Percentiles rank a stretch among this genome's conserved stretches.
Conservation (phyloP, 2,113 vertebrate species). For the Phrynosoma blainvillii region DNA sequence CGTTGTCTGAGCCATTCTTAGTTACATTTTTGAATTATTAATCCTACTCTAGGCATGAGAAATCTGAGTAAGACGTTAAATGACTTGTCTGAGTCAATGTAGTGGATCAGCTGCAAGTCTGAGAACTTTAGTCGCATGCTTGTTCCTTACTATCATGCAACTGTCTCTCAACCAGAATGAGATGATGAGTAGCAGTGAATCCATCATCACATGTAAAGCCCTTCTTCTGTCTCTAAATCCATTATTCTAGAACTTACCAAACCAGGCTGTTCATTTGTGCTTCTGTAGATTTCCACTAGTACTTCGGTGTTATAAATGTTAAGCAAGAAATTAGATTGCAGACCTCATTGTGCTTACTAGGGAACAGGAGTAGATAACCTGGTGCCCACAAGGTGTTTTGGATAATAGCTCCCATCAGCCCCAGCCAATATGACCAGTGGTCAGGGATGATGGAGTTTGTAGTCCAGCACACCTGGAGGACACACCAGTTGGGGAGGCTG, state of each 20-base stretch:
- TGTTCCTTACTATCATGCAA: not conserved
- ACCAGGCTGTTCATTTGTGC: not conserved
- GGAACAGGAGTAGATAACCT: not conserved
- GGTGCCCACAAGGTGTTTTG: too few species aligned
- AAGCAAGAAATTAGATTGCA: not conserved
- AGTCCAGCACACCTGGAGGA: not conserved
- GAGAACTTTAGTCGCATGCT: not conserved
- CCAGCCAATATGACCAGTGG: not conserved
- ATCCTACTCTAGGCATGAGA: slow-evolving; percentile 19
- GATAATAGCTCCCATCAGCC: too few species aligned
- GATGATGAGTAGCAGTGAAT: not conserved
- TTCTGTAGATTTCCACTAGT: not conserved
- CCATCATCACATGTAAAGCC: not conserved
- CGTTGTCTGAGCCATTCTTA: not conserved
- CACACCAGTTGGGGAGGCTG: not conserved
- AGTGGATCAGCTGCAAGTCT: not conserved
- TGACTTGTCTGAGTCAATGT: not conserved
- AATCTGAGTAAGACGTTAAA: slow-evolving; percentile 37
- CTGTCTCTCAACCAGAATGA: not conserved
- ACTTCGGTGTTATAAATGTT: not conserved
- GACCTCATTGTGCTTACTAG: not conserved
- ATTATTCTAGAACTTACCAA: not conserved
- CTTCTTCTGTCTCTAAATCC: not conserved
- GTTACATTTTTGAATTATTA: slow-evolving; percentile 14
- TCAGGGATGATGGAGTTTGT: not conserved